phyloP scores from a whole-genome alignment of 35 echinoderm and acorn worm species.

The Heliocidaris erythrogramma region DNA sequence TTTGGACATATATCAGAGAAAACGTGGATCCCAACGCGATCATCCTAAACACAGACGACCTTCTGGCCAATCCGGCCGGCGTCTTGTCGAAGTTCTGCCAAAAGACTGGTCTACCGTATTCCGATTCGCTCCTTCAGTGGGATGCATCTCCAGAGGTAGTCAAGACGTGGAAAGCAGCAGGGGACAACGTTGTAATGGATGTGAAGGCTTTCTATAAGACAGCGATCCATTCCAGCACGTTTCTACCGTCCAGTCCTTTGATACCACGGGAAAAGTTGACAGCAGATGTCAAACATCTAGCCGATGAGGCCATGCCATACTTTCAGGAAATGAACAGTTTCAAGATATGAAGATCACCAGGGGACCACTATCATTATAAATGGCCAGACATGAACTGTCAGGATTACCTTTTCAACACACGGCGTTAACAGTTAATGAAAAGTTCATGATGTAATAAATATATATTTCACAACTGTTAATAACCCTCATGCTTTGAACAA shows the following conservation, averaged over 20 bases:
- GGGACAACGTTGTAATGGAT: neutral
- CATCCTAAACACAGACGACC: conserved; percentile 1
- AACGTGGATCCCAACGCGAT: neutral
- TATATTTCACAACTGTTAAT: too few relatives aligned
- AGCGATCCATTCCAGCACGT: neutral
- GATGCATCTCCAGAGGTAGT: neutral
- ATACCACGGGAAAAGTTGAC: neutral
- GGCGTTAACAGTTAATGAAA: too few relatives aligned
- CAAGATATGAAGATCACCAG: neutral
- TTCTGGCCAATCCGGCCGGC: neutral
- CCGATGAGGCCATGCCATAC: neutral
- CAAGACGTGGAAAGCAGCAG: neutral
- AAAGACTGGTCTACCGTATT: neutral
- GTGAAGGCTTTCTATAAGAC: neutral
- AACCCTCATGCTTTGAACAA: too few relatives aligned
- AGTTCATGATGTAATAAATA: too few relatives aligned
- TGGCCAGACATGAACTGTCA: too few relatives aligned
- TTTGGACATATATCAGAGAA: neutral
- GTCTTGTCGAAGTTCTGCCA: neutral
- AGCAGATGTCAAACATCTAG: neutral
- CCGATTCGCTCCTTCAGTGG: neutral
- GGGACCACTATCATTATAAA: too few relatives aligned
- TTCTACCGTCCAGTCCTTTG: neutral
- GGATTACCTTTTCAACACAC: too few relatives aligned
- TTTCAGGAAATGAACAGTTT: neutral